phyloP scores from a whole-genome alignment of 2,888 invertebrate genomes.

The Ethmia dodecea region DNA sequence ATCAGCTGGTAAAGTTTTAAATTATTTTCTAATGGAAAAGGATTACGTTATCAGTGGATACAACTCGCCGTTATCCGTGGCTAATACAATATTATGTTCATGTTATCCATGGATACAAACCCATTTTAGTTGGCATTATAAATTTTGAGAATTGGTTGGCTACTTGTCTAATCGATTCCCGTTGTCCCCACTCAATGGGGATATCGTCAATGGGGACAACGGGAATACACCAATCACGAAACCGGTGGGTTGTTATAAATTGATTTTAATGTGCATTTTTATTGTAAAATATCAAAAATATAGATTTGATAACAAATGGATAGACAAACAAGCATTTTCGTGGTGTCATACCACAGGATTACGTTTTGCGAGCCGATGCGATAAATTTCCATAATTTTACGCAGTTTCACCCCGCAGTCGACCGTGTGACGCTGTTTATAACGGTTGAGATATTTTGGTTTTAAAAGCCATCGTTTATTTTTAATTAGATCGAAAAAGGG shows the following conservation, averaged over 20 bases:
- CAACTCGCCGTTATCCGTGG: too few species aligned
- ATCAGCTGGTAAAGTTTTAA: too few species aligned
- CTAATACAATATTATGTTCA: too few species aligned
- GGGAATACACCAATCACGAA: neutral
- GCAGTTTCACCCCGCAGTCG: neutral
- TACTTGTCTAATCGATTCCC: too few species aligned
- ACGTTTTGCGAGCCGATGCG: neutral
- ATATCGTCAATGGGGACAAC: neutral
- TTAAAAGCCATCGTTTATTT: neutral
- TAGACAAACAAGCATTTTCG: neutral
- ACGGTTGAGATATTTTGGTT: neutral
- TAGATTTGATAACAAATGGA: too few species aligned
- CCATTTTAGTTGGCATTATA: too few species aligned
- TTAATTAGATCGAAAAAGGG: neutral
- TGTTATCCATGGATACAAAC: too few species aligned
- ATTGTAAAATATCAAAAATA: too few species aligned
- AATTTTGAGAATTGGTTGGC: too few species aligned
- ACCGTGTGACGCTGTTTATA: neutral
- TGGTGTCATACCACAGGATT: neutral
- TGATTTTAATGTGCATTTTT: neutral
- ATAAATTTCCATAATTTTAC: slow-evolving; percentile 4
- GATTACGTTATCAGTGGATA: too few species aligned
- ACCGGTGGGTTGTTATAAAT: neutral
- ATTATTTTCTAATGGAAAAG: too few species aligned
- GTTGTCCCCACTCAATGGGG: neutral